phyloP scores from a whole-genome alignment of 2,888 invertebrate species.

The Abrostola tripartita region DNA sequence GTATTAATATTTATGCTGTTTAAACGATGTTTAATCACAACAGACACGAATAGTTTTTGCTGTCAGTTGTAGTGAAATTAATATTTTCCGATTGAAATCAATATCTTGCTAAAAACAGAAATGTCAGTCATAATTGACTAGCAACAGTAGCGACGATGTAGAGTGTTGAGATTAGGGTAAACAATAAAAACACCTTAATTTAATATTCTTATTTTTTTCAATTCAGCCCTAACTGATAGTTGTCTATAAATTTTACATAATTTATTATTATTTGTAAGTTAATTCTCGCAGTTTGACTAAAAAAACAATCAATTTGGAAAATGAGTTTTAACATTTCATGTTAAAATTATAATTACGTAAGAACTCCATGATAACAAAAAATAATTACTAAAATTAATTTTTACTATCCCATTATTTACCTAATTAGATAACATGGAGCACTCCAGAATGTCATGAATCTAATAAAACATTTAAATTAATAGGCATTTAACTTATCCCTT shows the following conservation, averaged over 20 bases:
- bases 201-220: no score
- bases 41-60: conserved; percentile 67
- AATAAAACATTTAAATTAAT: conserved; percentile 57
- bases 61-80: conserved; percentile 50
- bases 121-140: conserved; percentile 15
- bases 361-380: conserved; percentile 31
- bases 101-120: conserved; percentile 40
- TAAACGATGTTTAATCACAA: conserved; percentile 84
- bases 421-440: conserved; percentile 39
- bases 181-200: no score
- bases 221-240: no score
- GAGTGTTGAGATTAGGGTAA: no score
- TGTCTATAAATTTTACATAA: no score
- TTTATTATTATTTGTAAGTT: no score
- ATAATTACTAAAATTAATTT: conserved; percentile 41
- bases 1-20: conserved; percentile 82
- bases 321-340: conserved; percentile 1
- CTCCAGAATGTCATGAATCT: conserved; percentile 24
- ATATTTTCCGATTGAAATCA: conserved; percentile 55
- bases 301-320: no score
- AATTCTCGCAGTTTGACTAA: no score
- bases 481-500: conserved; percentile 56
- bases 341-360: conserved; percentile 13
- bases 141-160: background rate
- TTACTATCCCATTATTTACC: conserved; percentile 29